These are phyloP conservation scores for Nothocercus nigrocapillus DNA, from an alignment of 2,113 vertebrate species.

Conservation along the genomic window DNA sequence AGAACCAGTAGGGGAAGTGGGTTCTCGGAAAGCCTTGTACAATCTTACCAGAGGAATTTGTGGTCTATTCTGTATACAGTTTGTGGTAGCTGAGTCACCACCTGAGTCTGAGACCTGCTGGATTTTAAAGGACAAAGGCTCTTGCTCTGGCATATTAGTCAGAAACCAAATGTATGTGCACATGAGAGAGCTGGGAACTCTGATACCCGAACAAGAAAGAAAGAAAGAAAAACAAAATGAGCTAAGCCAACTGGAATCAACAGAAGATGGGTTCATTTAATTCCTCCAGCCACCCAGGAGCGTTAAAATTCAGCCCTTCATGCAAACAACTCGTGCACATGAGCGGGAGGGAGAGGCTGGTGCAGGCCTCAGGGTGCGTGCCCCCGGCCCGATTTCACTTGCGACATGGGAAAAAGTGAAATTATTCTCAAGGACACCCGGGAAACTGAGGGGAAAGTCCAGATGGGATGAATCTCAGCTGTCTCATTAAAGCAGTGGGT, in stretches of 20 bases:
- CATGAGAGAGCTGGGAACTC: not conserved
- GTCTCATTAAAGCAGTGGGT: constrained; percentile 60
- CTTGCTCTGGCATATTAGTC: constrained; percentile 34
- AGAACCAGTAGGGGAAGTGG: constrained; percentile 31
- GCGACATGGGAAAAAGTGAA: not conserved
- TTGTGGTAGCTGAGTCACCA: constrained; percentile 64
- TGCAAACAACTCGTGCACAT: not conserved
- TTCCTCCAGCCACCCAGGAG: not conserved
- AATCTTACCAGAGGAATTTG: constrained; percentile 58
- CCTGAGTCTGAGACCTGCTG: constrained; percentile 36
- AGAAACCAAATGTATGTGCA: not conserved
- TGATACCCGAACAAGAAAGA: constrained; percentile 34
- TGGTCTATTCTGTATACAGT: constrained; percentile 60
- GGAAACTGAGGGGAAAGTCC: constrained; percentile 43
- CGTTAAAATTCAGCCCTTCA: not conserved
- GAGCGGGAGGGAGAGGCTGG: not conserved
- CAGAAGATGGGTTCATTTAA: not conserved
- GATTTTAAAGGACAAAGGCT: constrained; percentile 15
- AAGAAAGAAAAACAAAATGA: constrained; percentile 45
- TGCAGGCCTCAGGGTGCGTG: not conserved
- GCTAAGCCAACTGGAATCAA: constrained; percentile 30
- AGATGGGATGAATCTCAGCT: constrained; percentile 40
- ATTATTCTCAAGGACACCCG: constrained; percentile 5
- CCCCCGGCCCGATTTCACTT: not conserved
- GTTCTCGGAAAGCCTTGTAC: constrained; percentile 60